Evolutionary conservation across 2,888 invertebrate genomes (phyloP), one percentile per base, ranked within the genome.

Genomic region (Ophonus ardosiacus): DNA sequence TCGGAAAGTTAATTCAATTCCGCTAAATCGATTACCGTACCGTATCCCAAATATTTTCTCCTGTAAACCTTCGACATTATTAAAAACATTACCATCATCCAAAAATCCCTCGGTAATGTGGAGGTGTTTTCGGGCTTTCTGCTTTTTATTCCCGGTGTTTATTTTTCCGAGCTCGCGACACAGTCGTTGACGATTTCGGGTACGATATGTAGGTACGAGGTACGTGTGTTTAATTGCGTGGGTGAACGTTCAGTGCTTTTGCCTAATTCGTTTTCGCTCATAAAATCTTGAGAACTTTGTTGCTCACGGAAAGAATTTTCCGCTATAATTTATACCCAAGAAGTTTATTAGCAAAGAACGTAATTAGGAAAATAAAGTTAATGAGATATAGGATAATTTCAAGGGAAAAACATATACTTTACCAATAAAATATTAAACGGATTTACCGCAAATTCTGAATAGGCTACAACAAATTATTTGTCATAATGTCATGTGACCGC

Each of bases 191-290:
- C 21, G 71, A 74, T 74, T 74, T 43, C 43, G 15, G 71, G 71
- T 74, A 74, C 71, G 51, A 74, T 74, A 74, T 74, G 71, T 71
- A 40, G 38, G 68, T 74, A 74, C 40, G 71, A 40, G 38, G 68
- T 74, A 74, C 40, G 71, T 74, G 71, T 74, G 71, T 74, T 74
- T 43, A 74, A 74, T 74, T 43, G 71, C 71, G 8, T 40, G 71
- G 13, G 43, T 43, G 40, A 74, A 51, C 71, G 71, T 74, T 74
- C 43, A 40, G 71, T 17, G 71, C 71, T 74, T 74, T 74, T 74
- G 71, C 71, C 18, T 74, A 74, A 74, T 74, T 74, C 71, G 71
- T 43, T 74, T 74, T 74, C 17, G 18, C 43, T 43, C 71, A 74
- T 74, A 74, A 74, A 74, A 74, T 74, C 71, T 74, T 43, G 43